A percentile compares a stretch with the other conserved stretches of the same genome.
phyloP scores from a whole-genome alignment of 2,113 vertebrate genomes.

The Enhydra lutris region DNA sequence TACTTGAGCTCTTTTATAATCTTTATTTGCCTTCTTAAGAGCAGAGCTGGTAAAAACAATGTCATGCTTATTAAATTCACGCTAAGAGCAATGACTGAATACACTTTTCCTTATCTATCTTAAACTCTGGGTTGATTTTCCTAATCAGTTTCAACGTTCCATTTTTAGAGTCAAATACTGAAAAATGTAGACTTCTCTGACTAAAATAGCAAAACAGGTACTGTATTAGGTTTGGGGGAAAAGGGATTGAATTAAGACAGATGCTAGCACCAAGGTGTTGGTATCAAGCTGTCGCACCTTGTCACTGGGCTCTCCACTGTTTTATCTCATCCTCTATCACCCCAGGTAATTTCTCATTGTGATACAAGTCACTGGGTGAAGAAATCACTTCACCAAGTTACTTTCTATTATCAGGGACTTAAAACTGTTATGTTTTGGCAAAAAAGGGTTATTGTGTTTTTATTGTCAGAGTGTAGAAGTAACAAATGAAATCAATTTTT shows the following conservation, averaged over 20 bases:
- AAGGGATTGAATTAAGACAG: background rate
- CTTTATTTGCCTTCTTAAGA: background rate
- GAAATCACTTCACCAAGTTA: background rate
- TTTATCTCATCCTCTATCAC: background rate
- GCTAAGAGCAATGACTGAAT: background rate
- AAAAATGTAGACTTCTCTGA: background rate
- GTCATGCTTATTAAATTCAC: conserved; percentile 29
- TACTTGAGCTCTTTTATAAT: background rate
- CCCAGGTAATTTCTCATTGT: background rate
- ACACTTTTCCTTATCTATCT: background rate
- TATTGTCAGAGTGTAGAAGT: background rate
- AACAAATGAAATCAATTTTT: background rate
- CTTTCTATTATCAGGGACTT: background rate
- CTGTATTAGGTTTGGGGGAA: background rate
- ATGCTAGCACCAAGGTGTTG: background rate
- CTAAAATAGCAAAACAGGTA: background rate
- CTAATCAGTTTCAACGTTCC: background rate
- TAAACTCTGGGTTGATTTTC: background rate
- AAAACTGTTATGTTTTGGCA: background rate
- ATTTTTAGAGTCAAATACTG: background rate
- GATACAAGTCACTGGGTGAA: background rate
- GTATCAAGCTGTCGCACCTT: background rate
- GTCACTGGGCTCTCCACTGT: background rate
- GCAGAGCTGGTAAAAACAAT: background rate
- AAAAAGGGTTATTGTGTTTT: background rate